These are phyloP conservation scores for Myodes glareolus DNA, from an alignment of 2,113 vertebrate genomes.

Conservation along the genomic window DNA sequence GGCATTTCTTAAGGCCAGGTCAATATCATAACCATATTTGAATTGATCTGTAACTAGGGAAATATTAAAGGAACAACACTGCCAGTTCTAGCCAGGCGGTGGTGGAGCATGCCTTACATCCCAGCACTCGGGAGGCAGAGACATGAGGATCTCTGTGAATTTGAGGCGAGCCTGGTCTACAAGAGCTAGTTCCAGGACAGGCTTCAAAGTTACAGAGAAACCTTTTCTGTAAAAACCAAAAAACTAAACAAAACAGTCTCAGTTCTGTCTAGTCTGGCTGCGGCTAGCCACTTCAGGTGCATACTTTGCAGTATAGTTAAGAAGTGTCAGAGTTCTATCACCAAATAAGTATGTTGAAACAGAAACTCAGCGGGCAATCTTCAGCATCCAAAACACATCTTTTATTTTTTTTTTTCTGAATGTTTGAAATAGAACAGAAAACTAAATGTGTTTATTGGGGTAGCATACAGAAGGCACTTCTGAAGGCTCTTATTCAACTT, in stretches of 20 bases:
- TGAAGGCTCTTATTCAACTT: background rate
- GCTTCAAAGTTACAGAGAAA: too few relatives aligned
- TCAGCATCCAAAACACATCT: background rate
- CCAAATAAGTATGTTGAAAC: background rate
- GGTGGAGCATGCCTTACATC: too few relatives aligned
- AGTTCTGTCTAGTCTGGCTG: fast-evolving
- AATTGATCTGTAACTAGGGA: background rate
- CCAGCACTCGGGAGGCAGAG: too few relatives aligned
- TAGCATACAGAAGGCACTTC: background rate
- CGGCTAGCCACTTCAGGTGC: fast-evolving
- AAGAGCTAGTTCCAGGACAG: too few relatives aligned
- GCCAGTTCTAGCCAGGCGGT: fast-evolving
- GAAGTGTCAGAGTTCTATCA: background rate
- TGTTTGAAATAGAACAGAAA: background rate
- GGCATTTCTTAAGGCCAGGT: background rate
- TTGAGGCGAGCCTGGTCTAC: too few relatives aligned
- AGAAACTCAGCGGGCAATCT: too few relatives aligned
- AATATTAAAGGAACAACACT: background rate
- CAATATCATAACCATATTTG: background rate
- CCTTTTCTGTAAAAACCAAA: too few relatives aligned
- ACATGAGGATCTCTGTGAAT: too few relatives aligned
- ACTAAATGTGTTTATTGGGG: background rate
- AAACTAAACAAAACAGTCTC: background rate
- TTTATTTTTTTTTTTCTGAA: background rate
- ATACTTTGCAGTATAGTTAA: fast-evolving